A percentile compares a stretch with the other conserved stretches of the same genome.
phyloP scores from a whole-genome alignment of 2,113 vertebrate species.

The Alaudala cheleensis region DNA sequence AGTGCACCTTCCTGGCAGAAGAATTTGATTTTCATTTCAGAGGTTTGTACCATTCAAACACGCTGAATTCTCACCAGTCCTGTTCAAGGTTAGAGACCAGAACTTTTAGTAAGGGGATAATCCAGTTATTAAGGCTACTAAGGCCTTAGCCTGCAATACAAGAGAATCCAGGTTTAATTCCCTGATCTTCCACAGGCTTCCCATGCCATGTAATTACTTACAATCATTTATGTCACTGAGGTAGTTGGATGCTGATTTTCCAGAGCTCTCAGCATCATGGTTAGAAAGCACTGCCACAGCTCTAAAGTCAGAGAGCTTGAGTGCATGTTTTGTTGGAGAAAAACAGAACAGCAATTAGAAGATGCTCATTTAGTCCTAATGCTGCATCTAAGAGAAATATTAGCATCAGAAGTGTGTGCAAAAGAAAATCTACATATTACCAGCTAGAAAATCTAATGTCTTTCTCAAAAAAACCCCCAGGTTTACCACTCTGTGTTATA shows the following conservation, averaged over 20 bases:
- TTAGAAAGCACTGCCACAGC: background rate
- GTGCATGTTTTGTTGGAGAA: background rate
- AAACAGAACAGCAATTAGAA: background rate
- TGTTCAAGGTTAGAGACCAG: background rate
- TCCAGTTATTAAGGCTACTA: conserved; percentile 25
- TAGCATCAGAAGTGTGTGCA: background rate
- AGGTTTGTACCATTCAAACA: background rate
- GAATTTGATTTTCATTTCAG: background rate
- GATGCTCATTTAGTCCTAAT: background rate
- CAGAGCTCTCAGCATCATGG: background rate
- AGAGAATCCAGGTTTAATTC: background rate
- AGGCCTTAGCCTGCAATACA: background rate
- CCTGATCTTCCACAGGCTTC: background rate
- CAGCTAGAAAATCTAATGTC: background rate
- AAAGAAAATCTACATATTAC: background rate
- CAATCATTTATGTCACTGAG: background rate
- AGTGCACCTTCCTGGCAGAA: background rate
- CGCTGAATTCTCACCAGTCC: background rate
- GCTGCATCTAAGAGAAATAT: background rate
- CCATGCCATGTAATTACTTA: background rate
- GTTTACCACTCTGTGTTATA: background rate
- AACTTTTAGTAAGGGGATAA: background rate
- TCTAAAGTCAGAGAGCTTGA: background rate
- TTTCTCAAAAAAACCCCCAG: background rate
- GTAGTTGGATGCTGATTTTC: background rate